Evolutionary conservation across 2,797 vertebrate species (phyloP), one percentile per base, ranked within the genome.

Genomic region (Crotalus adamanteus): DNA sequence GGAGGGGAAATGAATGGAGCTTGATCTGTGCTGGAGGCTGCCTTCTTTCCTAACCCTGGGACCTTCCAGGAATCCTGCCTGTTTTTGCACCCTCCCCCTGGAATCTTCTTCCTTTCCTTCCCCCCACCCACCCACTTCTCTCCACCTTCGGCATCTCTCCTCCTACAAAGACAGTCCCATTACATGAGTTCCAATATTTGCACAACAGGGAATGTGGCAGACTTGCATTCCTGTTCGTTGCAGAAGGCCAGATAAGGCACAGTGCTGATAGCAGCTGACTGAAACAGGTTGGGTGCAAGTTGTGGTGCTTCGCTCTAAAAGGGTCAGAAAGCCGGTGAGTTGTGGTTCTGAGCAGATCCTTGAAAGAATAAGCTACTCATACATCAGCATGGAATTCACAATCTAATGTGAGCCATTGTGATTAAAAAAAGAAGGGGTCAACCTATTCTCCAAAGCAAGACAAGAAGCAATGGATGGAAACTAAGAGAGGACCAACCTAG

Each of bases 261-360:
- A 92, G 86, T 88, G 91, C 56, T 88, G 96, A 94, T 85, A 96
- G 87, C 51, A 92, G 94, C 93, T 86, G 73, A 95, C 91, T 56
- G 96, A 95, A 96, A 73, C 90, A 95, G 90, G 89, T 94, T 95
- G 95, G 89, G 90, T 93, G 92, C 92, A 95, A 94, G 93, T 87
- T 93, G 93, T 95, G 96, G 96, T 89, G 51, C 59, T 90, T 89
- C 73, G 73, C 91, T 94, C 83, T 88, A 85, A 95, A 95, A 95
- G 47, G 59, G 86, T 85, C 93, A 94, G 87, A 95, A 91, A 91
- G 53, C 94, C 31, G 90, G 57, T 86, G 93, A 93, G 90, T 90
- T 78, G 20, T 90, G 91, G 89, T 95, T 90, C 90, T 95, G 93
- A 59, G 86, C 95, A 92, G 26, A 6, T 51, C 63, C 55, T 12